Conservation (phyloP, 23 tunicate genomes). For the Pegea sp. region DNA sequence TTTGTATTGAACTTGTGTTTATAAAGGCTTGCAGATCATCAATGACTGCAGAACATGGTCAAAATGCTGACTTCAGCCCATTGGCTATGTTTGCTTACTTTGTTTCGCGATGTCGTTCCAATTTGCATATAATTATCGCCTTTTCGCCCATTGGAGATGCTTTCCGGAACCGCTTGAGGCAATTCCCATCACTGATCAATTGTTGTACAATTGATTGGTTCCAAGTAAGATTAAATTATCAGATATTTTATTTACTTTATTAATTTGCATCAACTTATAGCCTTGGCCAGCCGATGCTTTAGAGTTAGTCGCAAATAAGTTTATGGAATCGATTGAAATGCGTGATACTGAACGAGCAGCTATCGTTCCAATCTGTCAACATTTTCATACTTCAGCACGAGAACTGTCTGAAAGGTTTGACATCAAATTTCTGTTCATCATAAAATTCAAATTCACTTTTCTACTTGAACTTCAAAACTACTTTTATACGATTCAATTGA, state of each 20-base stretch:
- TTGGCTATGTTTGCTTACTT: constrained; percentile 91
- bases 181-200: constrained; percentile 98
- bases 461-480: too few species aligned
- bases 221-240: constrained; percentile 62
- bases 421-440: too few species aligned
- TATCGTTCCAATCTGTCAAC: constrained; percentile 93
- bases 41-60: constrained; percentile 69
- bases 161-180: constrained; percentile 82
- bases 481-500: neutral
- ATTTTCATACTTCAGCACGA: constrained; percentile 88
- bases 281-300: constrained; percentile 99
- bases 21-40: constrained; percentile 53
- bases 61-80: constrained; percentile 82
- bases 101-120: constrained; percentile 70
- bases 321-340: constrained; percentile 68
- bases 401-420: constrained; percentile 63
- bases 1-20: too few species aligned
- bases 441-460: too few species aligned
- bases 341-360: constrained; percentile 74
- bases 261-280: constrained; percentile 4
- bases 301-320: constrained; percentile 94
- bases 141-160: constrained; percentile 99
- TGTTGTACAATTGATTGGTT: constrained; percentile 99
- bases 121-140: constrained; percentile 90
- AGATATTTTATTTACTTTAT: neutral